Evolutionary conservation across 2,888 invertebrate species (phyloP), one percentile per base, ranked within the genome.

Genomic region (Euspilapteryx auroguttella): DNA sequence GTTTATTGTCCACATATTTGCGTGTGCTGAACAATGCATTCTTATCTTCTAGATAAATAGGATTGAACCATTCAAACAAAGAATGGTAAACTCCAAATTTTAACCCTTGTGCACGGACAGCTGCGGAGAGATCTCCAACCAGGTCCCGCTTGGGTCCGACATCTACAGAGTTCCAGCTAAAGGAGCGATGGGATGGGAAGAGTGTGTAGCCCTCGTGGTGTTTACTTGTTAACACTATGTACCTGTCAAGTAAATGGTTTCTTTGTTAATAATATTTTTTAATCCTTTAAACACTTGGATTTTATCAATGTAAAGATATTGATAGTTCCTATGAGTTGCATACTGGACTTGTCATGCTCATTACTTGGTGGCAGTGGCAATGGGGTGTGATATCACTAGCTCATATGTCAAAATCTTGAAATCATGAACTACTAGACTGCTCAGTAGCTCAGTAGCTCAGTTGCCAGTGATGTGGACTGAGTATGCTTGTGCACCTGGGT

Each of bases 141-240:
- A 94, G 58, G 58, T 94, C 89, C 26, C 82, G 57, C 31, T 83
- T 81, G 1, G 90, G 88, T 1, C 92, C 92, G 28, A 87, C 78
- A 40, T 89, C 90, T 42, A 81, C 63, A 0, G 91, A 64, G 55
- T 93, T 93, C 93, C 93, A 93, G 46, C 88, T 87, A 49, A 85
- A 95, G 1, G 89, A 85, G 29, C 81, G 80, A 38, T 78, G 80
- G 0, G 91, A 89, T n/a, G 91, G 90, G 82, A 91, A 93, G 27
- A 90, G 50, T 4, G 90, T 84, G 49, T 77, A 94, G 0, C 93
- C 93, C 51, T 94, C 93, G 53, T 93, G 92, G 55, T 93, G 93
- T 56, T 93, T 93, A 48, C 87, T 89, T 5, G 92, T 92, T 21
- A 93, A 52, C 1, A 93, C 89, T 2, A 92, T 79, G 47, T 91